A percentile compares a stretch with the other conserved stretches of the same genome.
phyloP scores from a whole-genome alignment of 2,888 invertebrate species.

The Choreutis nemorana region DNA sequence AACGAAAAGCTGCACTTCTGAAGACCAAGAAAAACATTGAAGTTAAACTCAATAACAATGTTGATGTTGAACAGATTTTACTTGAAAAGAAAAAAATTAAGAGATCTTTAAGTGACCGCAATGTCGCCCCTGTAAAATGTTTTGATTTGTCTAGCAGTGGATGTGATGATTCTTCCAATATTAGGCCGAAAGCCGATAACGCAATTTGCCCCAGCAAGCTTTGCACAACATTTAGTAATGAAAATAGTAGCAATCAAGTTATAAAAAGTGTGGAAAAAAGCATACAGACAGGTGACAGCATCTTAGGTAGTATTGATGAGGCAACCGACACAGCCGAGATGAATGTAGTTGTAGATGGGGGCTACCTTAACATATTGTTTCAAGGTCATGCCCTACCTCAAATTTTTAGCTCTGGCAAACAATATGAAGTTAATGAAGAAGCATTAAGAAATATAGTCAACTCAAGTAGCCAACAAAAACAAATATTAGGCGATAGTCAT shows the following conservation, averaged over 20 bases:
- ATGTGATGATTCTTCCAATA: constrained; percentile 37
- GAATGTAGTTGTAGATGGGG: constrained; percentile 45
- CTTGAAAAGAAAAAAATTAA: constrained; percentile 46
- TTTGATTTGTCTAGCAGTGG: constrained; percentile 54
- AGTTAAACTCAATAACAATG: constrained; percentile 38
- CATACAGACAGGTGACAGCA: constrained; percentile 39
- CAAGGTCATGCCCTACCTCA: constrained; percentile 41
- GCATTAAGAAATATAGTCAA: constrained; percentile 43
- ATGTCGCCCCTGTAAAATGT: constrained; percentile 42
- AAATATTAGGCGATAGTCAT: constrained; percentile 22
- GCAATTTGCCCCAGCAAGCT: constrained; percentile 7
- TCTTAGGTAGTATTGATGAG: constrained; percentile 16
- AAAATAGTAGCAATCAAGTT: constrained; percentile 3
- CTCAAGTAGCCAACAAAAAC: constrained; percentile 25
- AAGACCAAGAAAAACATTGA: constrained; percentile 55
- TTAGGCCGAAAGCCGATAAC: constrained; percentile 17
- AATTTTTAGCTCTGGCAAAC: constrained; percentile 47
- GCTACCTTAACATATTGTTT: constrained; percentile 51
- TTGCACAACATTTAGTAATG: not conserved
- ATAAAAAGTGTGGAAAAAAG: constrained; percentile 36
- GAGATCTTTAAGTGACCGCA: constrained; percentile 26
- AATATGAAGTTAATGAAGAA: constrained; percentile 54
- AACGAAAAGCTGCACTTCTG: constrained; percentile 47
- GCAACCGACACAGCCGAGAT: constrained; percentile 33
- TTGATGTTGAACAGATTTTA: constrained; percentile 41